Evolutionary conservation across 1,140 invertebrate genomes (phyloP).

Genomic region (Drosophila sp.): DNA sequence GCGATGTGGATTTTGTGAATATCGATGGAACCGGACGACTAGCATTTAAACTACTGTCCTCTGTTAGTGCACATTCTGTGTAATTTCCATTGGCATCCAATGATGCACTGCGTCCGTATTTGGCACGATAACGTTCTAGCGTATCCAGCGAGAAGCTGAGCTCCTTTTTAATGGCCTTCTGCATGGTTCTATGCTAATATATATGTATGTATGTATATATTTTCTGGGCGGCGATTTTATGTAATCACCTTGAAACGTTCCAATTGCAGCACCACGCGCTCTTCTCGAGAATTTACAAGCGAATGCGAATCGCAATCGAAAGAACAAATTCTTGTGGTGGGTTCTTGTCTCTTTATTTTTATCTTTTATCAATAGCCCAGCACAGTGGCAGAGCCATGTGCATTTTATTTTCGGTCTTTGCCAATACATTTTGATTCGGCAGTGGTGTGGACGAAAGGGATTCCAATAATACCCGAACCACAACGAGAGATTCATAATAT

Average conservation of each 20-base stretch:
- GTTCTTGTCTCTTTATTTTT: conserved; percentile 69
- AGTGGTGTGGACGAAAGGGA: conserved; percentile 1
- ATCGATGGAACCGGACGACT: conserved; percentile 34
- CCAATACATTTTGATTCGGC: conserved; percentile 60
- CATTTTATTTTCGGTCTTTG: conserved; percentile 70
- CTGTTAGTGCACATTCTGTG: conserved; percentile 17
- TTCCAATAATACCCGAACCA: neutral
- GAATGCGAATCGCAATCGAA: conserved; percentile 64
- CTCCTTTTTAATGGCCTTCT: conserved; percentile 70
- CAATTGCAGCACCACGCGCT: conserved; percentile 57
- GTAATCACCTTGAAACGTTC: conserved; percentile 68
- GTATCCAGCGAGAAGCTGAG: conserved; percentile 73
- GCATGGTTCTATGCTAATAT: conserved; percentile 41
- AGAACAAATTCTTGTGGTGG: conserved; percentile 39
- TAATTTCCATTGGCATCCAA: conserved; percentile 56
- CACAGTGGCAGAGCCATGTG: conserved; percentile 45
- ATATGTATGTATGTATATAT: neutral
- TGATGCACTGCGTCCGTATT: conserved; percentile 68
- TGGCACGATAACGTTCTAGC: conserved; percentile 67
- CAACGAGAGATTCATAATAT: neutral
- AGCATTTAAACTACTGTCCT: neutral
- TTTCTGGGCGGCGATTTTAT: conserved; percentile 53
- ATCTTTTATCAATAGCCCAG: conserved; percentile 73
- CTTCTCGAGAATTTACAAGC: conserved; percentile 70
- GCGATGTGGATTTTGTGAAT: conserved; percentile 48